Evolutionary conservation across 2,113 vertebrate genomes (phyloP), one percentile per base, ranked within the genome.

Genomic region (Myocastor coypus): DNA sequence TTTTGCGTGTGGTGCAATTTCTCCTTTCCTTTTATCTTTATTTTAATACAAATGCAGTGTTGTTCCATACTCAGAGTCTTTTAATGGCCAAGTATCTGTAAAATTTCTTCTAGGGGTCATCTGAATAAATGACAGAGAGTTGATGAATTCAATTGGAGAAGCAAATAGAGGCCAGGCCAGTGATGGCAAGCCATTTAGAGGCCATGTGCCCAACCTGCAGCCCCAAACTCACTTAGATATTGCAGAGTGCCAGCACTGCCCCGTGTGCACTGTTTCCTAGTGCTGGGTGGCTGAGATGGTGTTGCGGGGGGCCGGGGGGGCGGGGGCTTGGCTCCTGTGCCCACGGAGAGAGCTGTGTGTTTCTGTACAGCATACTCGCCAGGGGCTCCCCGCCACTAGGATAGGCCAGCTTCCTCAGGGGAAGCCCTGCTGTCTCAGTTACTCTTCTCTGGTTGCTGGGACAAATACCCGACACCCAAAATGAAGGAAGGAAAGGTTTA

Each of bases 21-120:
- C 46, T 87, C 12, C 19, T 50, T 64, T 50, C 13, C 52, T 73
- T 93, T 93, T 75, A 46, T 37, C 30, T 92, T 82, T 34, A 84
- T 88, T 83, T 86, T 73, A 86, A 84, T 91, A 24, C 32, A 26
- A 52, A 30, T 61, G 24, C 26, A 73, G 19, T 42, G 5, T 73
- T 84, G 5, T 73, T 85, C 20, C n/a, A 20, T 94, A 57, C 32
- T 78, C 68, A 89, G 55, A 87, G 22, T 91, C 73, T 91, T 59
- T 91, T 64, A 75, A 61, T 94, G 92, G 52, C 3, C 26, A 71
- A 87, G 28, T 28, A 75, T 83, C 63, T 63, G 73, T 89, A n/a
- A n/a, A n/a, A 59, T 94, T 95, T 96, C 83, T 92, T 14, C 83
- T 68, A 55, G 63, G 34, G 77, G 50, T 93, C 13, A 69, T 64